Evolutionary conservation across 2,113 vertebrate genomes (phyloP).

Genomic region (Lycaon pictus): DNA sequence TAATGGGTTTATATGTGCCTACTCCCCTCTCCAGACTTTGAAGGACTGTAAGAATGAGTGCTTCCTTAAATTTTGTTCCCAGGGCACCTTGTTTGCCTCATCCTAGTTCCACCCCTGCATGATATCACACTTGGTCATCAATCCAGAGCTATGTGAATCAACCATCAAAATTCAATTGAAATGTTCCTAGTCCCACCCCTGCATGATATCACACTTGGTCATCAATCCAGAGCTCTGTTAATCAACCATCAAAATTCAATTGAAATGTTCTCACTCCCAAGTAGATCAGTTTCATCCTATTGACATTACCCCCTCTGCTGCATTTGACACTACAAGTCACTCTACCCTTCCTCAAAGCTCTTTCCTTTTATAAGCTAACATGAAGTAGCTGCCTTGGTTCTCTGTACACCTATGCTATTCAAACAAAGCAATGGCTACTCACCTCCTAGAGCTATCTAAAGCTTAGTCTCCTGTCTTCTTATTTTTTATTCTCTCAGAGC

Average conservation of each 20-base stretch:
- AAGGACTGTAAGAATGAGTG: background rate
- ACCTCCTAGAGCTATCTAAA: background rate
- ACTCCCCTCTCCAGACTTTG: background rate
- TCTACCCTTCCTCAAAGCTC: background rate
- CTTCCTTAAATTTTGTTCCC: background rate
- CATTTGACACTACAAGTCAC: background rate
- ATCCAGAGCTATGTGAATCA: conserved; percentile 30
- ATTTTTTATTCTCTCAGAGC: background rate
- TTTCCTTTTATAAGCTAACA: conserved; percentile 36
- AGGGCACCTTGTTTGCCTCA: background rate
- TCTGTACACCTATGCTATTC: background rate
- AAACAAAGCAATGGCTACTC: background rate
- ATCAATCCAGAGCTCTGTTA: conserved; percentile 17
- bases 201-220: background rate
- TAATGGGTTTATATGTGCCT: background rate
- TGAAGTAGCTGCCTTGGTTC: conserved; percentile 12
- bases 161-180: conserved; percentile 28
- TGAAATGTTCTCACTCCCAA: conserved; percentile 4
- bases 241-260: conserved; percentile 45
- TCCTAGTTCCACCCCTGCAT: background rate
- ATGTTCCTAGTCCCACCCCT: background rate
- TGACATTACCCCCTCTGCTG: background rate
- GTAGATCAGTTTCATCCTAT: conserved; percentile 14
- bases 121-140: conserved; percentile 28
- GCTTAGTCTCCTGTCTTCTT: background rate